Conservation (phyloP, 2,113 vertebrate genomes). For the Pampusana beccarii region DNA sequence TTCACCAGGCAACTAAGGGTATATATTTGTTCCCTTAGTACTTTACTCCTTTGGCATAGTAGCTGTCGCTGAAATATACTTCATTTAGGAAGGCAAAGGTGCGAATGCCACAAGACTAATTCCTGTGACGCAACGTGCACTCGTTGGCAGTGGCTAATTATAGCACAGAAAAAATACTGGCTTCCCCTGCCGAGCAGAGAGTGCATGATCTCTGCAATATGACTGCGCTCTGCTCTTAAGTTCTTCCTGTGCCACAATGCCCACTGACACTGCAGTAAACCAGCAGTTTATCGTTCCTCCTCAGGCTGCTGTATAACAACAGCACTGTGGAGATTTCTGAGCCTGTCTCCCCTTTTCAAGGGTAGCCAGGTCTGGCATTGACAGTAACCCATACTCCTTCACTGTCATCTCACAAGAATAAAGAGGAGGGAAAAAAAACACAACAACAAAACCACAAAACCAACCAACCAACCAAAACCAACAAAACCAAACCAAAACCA, state of each 20-base stretch:
- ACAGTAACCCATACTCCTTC: neutral
- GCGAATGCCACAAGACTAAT: constrained; percentile 9
- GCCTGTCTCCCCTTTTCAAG: neutral
- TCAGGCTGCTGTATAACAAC: neutral
- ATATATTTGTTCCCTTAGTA: neutral
- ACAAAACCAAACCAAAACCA: neutral
- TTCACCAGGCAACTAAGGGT: neutral
- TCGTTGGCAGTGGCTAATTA: constrained; percentile 45
- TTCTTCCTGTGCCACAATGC: neutral
- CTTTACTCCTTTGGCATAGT: neutral
- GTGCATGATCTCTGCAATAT: neutral
- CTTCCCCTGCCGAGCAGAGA: neutral
- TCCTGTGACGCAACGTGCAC: neutral
- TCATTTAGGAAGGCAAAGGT: constrained; percentile 35
- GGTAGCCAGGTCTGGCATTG: neutral
- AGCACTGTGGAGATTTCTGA: neutral
- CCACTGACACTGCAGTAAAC: neutral
- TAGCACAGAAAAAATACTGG: neutral
- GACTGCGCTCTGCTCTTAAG: neutral
- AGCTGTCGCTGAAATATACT: neutral
- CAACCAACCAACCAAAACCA: neutral
- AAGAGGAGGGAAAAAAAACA: neutral
- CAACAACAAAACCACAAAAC: too few relatives aligned
- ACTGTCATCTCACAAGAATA: neutral
- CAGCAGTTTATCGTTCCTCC: neutral